Percentiles rank a stretch among this genome's conserved stretches.
Conservation (phyloP, 2,797 vertebrate genomes). For the Clarias fuscus region DNA sequence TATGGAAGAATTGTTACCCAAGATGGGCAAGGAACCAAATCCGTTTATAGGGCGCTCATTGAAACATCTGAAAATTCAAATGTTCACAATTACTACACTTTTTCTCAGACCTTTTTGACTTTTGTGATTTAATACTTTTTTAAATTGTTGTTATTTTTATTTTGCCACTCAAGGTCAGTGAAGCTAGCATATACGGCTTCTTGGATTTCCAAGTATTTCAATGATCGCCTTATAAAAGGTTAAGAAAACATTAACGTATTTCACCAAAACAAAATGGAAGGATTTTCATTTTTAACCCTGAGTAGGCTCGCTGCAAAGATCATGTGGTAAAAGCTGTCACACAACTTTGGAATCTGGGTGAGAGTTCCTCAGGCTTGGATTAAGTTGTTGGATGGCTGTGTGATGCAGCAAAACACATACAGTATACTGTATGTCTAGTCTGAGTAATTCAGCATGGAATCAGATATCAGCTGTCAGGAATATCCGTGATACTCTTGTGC, state of each 20-base stretch:
- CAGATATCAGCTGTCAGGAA: not conserved
- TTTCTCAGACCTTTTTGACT: too few relatives aligned
- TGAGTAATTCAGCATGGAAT: not conserved
- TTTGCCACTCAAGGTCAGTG: too few relatives aligned
- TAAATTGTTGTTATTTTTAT: too few relatives aligned
- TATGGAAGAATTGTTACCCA: too few relatives aligned
- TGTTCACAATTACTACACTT: too few relatives aligned
- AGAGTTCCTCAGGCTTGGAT: not conserved
- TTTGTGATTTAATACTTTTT: too few relatives aligned
- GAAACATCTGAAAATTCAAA: too few relatives aligned
- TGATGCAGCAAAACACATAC: not conserved
- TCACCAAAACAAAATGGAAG: not conserved
- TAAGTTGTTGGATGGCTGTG: not conserved
- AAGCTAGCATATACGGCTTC: too few relatives aligned
- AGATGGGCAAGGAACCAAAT: too few relatives aligned
- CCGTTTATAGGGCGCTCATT: too few relatives aligned
- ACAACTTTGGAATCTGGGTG: not conserved
- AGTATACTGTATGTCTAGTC: not conserved
- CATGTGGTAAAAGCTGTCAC: not conserved
- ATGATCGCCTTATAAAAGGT: too few relatives aligned
- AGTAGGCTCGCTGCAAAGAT: not conserved
- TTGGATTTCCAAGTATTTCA: too few relatives aligned
- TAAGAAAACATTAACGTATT: not conserved
- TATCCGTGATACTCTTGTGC: not conserved
- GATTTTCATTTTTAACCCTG: not conserved